phyloP scores from a whole-genome alignment of 2,888 invertebrate genomes.

The Drosophila setosimentum region DNA sequence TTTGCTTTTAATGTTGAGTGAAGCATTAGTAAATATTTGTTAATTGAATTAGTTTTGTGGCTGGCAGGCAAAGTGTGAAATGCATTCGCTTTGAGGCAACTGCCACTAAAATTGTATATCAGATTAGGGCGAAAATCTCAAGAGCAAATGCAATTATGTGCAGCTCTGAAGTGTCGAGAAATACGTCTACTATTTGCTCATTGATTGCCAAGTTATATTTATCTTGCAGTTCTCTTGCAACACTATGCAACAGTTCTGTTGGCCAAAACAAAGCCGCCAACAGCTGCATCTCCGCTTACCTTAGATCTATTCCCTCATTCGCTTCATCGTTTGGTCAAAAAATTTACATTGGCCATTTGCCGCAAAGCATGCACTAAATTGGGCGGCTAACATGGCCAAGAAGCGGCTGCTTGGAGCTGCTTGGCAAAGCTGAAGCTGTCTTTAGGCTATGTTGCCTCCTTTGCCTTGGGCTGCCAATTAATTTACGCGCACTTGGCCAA shows the following conservation, averaged over 20 bases:
- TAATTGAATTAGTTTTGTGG: conserved; percentile 60
- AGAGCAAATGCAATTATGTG: conserved; percentile 13
- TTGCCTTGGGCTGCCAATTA: conserved; percentile 55
- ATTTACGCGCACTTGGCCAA: conserved; percentile 73
- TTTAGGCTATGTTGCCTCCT: conserved; percentile 12
- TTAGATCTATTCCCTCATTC: conserved; percentile 1
- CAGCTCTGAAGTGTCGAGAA: neutral
- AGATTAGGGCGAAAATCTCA: neutral
- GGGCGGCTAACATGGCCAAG: conserved; percentile 44
- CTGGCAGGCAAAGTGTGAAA: conserved; percentile 43
- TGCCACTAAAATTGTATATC: conserved; percentile 12
- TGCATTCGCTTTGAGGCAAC: conserved; percentile 8
- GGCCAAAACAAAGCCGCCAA: neutral
- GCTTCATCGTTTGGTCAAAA: conserved; percentile 43
- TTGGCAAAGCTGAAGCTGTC: conserved; percentile 14
- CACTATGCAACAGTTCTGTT: neutral
- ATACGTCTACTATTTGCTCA: neutral
- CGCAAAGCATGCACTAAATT: conserved; percentile 70
- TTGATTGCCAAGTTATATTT: neutral
- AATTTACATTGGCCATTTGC: conserved; percentile 72
- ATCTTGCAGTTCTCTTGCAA: neutral
- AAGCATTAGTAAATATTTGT: conserved; percentile 66
- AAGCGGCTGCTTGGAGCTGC: conserved; percentile 1
- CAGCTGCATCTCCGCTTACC: conserved; percentile 8
- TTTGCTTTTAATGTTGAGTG: conserved; percentile 60